A percentile compares a stretch with the other conserved stretches of the same genome.
Evolutionary conservation across 2,113 vertebrate genomes (phyloP).

Genomic region (Actinemys pallida): DNA sequence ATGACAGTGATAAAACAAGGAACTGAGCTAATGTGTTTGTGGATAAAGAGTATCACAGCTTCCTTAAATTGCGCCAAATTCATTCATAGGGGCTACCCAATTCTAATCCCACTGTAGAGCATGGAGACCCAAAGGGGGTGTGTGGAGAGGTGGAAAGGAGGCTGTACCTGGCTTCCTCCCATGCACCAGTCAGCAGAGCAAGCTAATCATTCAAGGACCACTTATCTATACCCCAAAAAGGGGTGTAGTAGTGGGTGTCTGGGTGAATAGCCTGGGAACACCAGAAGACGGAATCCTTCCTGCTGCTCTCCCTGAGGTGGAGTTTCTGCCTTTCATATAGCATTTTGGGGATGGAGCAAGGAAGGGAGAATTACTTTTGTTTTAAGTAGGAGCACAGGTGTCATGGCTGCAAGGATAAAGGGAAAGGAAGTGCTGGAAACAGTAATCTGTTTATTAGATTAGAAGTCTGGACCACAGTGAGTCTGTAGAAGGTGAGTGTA

Average conservation of each 20-base stretch:
- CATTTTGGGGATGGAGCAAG: background rate
- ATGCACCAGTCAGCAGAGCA: background rate
- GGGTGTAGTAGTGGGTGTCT: background rate
- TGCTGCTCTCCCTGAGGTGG: background rate
- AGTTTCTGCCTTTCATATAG: background rate
- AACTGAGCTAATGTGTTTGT: background rate
- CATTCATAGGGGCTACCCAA: background rate
- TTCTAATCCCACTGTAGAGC: constrained; percentile 23
- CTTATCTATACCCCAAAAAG: background rate
- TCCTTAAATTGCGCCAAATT: background rate
- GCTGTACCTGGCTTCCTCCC: background rate
- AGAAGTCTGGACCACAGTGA: background rate
- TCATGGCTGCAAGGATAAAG: background rate
- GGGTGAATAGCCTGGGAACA: background rate
- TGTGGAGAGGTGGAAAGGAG: constrained; percentile 3
- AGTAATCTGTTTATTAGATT: background rate
- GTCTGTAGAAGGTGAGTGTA: background rate
- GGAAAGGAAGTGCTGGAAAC: background rate
- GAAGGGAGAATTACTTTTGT: background rate
- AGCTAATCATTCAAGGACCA: background rate
- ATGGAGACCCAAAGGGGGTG: background rate
- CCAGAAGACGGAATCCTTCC: background rate
- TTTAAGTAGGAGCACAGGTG: background rate
- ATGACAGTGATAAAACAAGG: background rate
- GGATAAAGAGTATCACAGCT: background rate